Evolutionary conservation across 2,888 invertebrate genomes (phyloP).

Genomic region (Pristionchus arcanus): DNA sequence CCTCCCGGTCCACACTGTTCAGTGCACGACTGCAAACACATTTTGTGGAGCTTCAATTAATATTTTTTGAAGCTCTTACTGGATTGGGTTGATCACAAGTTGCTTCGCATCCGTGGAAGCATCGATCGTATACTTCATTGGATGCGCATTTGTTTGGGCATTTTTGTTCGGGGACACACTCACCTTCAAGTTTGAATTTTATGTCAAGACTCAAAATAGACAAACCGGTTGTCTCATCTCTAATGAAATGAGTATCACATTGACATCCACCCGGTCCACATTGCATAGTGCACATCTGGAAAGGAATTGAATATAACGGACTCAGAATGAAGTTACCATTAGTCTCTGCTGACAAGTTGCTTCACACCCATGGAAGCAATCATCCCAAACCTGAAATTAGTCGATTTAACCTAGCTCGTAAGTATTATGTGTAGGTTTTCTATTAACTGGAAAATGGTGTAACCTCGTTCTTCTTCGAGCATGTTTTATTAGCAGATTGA

Average conservation of each 20-base stretch:
- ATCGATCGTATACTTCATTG: slow-evolving; percentile 11
- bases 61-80: not conserved
- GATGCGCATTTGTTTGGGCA: not conserved
- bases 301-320: not conserved
- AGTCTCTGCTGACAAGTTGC: not conserved
- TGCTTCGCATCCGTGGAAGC: not conserved
- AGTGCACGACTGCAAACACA: not conserved
- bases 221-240: not conserved
- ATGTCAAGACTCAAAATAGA: not conserved
- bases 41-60: not conserved
- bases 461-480: slow-evolving; percentile 6
- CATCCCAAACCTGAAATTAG: not conserved
- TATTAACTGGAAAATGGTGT: too few relatives aligned
- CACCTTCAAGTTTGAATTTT: not conserved
- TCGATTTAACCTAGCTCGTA: not conserved
- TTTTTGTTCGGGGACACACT: not conserved
- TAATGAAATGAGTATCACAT: not conserved
- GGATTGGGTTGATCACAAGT: not conserved
- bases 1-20: slow-evolving; percentile 15
- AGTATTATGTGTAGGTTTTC: too few relatives aligned
- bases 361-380: slow-evolving; percentile 21
- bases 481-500: not conserved
- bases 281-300: not conserved
- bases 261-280: not conserved
- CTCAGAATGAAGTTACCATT: not conserved